phyloP scores from a whole-genome alignment of 2,797 vertebrate genomes.

The Amblyopsis hoosieri region DNA sequence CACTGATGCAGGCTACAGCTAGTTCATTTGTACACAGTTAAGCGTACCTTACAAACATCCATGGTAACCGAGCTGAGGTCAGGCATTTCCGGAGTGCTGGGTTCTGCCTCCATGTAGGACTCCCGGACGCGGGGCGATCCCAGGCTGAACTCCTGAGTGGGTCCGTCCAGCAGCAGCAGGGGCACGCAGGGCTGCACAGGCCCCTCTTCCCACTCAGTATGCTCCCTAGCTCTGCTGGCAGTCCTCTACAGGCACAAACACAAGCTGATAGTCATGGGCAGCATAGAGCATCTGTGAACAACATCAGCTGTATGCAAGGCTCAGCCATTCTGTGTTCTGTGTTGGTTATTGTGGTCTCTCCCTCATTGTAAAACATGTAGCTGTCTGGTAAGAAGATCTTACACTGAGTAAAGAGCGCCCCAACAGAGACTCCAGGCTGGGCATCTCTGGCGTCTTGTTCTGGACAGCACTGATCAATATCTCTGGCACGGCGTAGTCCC shows the following conservation, averaged over 20 bases:
- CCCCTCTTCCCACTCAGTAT: neutral
- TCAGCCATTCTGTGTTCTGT: neutral
- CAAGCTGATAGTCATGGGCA: neutral
- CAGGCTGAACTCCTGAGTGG: conserved; percentile 69
- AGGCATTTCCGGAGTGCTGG: conserved; percentile 86
- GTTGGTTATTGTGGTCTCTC: no score
- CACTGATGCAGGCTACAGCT: neutral
- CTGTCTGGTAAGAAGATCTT: conserved; percentile 24
- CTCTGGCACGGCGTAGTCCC: conserved; percentile 49
- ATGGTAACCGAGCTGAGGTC: conserved; percentile 82
- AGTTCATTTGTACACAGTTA: neutral
- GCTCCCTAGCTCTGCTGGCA: conserved; percentile 25
- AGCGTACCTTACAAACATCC: conserved; percentile 78
- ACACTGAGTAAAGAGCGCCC: conserved; percentile 61
- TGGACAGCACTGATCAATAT: conserved; percentile 25
- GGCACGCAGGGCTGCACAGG: conserved; percentile 6
- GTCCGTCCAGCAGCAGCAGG: conserved; percentile 54
- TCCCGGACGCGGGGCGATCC: conserved; percentile 60
- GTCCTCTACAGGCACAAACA: conserved; percentile 35
- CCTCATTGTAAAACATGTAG: neutral
- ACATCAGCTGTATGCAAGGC: no score
- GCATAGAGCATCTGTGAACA: neutral
- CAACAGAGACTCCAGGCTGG: conserved; percentile 66
- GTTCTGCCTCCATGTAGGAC: conserved; percentile 62
- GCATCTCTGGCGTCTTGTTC: conserved; percentile 67